phyloP scores from a whole-genome alignment of 2,888 invertebrate species.

The Brachypalpus laphriformis region DNA sequence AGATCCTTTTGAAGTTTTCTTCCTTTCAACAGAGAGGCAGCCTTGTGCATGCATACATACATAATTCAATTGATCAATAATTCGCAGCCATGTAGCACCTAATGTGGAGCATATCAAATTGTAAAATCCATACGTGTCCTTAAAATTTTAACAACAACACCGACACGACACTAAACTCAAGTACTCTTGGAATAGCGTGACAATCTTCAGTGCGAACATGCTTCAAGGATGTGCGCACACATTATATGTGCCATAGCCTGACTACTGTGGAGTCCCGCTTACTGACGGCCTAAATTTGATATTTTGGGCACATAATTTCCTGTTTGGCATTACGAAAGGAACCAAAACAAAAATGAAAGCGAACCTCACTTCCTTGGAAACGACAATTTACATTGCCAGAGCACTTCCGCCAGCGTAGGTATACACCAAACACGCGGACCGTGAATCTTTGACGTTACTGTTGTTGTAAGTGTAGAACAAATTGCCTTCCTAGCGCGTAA shows the following conservation, averaged over 20 bases:
- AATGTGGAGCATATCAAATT: conserved; percentile 45
- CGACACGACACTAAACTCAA: conserved; percentile 6
- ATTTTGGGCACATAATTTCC: conserved; percentile 48
- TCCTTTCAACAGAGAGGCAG: background rate
- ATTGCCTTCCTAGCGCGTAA: conserved; percentile 26
- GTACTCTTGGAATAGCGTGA: conserved; percentile 32
- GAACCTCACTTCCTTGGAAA: background rate
- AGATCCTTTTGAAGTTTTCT: conserved; percentile 27
- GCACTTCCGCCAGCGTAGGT: background rate
- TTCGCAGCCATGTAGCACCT: conserved; percentile 55
- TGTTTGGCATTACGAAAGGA: conserved; percentile 32
- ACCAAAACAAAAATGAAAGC: conserved; percentile 14
- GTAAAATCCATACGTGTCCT: conserved; percentile 53
- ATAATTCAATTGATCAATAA: conserved; percentile 64
- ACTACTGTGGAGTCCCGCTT: background rate
- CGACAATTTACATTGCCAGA: conserved; percentile 17
- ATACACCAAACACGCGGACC: conserved; percentile 4
- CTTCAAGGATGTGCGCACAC: conserved; percentile 1
- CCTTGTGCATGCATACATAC: conserved; percentile 20
- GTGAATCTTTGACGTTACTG: background rate
- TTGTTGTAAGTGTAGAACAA: conserved; percentile 18
- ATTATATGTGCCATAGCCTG: background rate
- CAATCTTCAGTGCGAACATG: conserved; percentile 9
- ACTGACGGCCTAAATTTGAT: conserved; percentile 22
- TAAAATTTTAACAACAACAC: conserved; percentile 15